Evolutionary conservation across 2,113 vertebrate genomes (phyloP).

Genomic region (Lasiurus cinereus): DNA sequence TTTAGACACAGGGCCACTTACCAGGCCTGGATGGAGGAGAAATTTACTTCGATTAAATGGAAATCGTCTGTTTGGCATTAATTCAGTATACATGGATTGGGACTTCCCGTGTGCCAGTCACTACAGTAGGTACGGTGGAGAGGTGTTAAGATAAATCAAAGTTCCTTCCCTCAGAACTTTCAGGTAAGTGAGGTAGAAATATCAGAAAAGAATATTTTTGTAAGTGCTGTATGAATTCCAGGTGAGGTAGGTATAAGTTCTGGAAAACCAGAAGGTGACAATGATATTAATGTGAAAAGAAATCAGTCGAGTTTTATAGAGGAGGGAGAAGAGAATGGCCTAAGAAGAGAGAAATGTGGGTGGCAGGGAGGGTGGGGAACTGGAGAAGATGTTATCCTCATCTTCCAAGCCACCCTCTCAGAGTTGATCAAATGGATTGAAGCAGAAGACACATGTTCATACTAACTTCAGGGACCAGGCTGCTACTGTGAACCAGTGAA

Average conservation of each 20-base stretch:
- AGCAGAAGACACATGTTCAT: no score
- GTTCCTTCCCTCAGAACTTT: background rate
- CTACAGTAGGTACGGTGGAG: background rate
- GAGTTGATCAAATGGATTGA: background rate
- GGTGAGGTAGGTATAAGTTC: background rate
- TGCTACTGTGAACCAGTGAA: background rate
- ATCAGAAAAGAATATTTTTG: background rate
- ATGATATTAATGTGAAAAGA: background rate
- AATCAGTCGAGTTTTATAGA: background rate
- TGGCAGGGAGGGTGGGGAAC: background rate
- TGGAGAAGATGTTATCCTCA: background rate
- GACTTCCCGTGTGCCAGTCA: background rate
- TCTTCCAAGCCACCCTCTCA: background rate
- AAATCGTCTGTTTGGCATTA: background rate
- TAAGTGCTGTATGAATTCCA: background rate
- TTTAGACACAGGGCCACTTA: background rate
- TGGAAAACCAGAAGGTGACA: background rate
- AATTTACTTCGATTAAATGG: background rate
- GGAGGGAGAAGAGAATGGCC: background rate
- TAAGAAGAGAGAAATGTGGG: background rate
- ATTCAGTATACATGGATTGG: background rate
- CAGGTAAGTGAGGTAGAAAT: background rate
- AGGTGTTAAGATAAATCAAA: background rate
- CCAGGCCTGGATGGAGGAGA: background rate
- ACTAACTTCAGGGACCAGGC: background rate